Base-by-base conservation (phyloP, 2,797 vertebrate species). In the Spheniscus humboldti region DNA sequence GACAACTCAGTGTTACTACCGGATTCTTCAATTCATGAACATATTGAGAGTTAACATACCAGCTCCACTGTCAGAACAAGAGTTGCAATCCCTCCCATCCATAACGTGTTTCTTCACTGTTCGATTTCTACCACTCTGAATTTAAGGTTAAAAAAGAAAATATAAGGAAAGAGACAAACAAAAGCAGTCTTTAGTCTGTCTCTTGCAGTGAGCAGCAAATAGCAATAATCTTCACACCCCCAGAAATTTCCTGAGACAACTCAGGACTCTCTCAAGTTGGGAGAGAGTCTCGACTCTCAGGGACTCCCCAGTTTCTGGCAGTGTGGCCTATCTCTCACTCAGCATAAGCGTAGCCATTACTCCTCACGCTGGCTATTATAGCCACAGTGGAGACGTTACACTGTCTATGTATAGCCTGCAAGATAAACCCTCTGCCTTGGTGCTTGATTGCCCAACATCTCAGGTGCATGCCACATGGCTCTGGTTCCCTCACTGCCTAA, bases 301-400 rank as follows among this genome's bases (percentile, higher is more conserved):
- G 13, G 60, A 27, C 8, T 52, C 28, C 20, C 20, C 53, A 28
- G 13, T 52, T 39, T 69, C 52, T 79, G 39, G 31, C 30, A 85
- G 22, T 2, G 1, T 14, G 25, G 6, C 4, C 7, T 57, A 1
- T 19, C 22, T 47, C 20, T 71, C 63, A 24, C 0, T 22, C 39
- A 39, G 28, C 7, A 2, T 28, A 37, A 55, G 19, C 0, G 0
- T 4, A 74, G 35, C 13, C 47, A 11, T 41, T 30, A 12, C 30
- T 73, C 10, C 56, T 45, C 28, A 30, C 25, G 2, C 10, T 9
- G 30, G 12, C 13, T 75, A 3, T 11, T 88, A 78, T 31, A 83
- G 14, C 37, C 6, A 1, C 5, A 9, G 12, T 37, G 16, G 19
- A n/a, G 13, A 82, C 35, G 33, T 52, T 47, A 60, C 28, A 14